Conservation (phyloP, 2,888 invertebrate species). For the Gisinianus flammeolus region DNA sequence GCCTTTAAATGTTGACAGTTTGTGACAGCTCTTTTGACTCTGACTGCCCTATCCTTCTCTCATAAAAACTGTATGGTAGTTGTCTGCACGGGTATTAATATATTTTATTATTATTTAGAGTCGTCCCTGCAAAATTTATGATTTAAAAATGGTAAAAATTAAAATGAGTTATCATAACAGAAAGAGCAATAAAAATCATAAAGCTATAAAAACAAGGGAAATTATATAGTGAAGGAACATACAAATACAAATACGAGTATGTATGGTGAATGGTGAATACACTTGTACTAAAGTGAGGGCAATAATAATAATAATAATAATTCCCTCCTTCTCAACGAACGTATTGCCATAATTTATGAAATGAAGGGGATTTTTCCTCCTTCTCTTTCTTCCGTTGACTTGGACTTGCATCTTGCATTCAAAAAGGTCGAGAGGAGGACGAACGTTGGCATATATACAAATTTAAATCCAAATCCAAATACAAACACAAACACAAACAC, state of each 20-base stretch:
- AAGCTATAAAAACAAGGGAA: slow-evolving; percentile 10
- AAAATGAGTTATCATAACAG: slow-evolving; percentile 19
- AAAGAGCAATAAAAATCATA: slow-evolving; percentile 25
- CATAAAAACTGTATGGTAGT: background rate
- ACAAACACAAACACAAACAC: background rate
- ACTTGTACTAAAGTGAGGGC: background rate
- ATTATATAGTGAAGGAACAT: background rate
- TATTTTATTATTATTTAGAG: too few relatives aligned
- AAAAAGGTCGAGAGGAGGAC: too few relatives aligned
- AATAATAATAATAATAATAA: slow-evolving; percentile 21
- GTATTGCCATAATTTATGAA: slow-evolving; percentile 30
- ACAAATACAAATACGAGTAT: too few relatives aligned
- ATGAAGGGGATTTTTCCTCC: background rate
- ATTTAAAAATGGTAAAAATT: background rate
- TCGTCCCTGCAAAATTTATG: background rate
- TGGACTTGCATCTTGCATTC: too few relatives aligned
- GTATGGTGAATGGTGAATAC: background rate
- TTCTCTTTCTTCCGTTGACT: background rate
- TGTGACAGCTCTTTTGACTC: background rate
- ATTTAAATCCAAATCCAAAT: background rate
- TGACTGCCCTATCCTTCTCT: background rate
- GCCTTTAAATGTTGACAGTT: background rate
- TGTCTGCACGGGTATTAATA: too few relatives aligned
- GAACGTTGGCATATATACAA: background rate
- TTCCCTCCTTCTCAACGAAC: background rate